Base-by-base conservation (phyloP, 2,113 vertebrate species). In the Azemiops feae region DNA sequence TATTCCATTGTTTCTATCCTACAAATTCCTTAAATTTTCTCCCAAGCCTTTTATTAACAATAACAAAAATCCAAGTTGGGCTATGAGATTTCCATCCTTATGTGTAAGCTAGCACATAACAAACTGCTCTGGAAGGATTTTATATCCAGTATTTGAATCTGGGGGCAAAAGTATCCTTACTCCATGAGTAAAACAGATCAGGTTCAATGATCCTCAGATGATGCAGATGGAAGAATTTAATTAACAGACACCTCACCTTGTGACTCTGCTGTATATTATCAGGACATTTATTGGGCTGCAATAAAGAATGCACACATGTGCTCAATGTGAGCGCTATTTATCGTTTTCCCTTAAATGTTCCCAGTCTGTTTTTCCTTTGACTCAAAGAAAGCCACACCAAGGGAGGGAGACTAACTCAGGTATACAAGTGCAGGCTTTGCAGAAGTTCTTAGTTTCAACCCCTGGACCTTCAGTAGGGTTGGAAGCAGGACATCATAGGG, bases 231-330 rank as follows among this genome's bases (percentile, higher is more conserved):
- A 90, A 93, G 50, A 85, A 55, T 93, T 90, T 90, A 93, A 93
- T 93, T 93, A 93, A 60, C 92, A 93, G 88, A 93, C 89, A 30
- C 85, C 30, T 93, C 81, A 90, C 88, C 74, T 54, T 18, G 30
- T 85, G 74, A 58, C 45, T 89, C 54, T 57, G 53, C 60, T 93
- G 69, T 93, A 90, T 90, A 88, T 90, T 93, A 86, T 89, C 88
- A 55, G 88, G 92, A 90, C 88, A 93, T 93, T 90, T 93, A 93
- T 85, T 90, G 88, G 88, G 39, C 74, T 89, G 88, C 74, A 89
- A 60, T 93, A 93, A 93, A 93, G 30, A 54, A 12, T 39, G 50
- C 53, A 58, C 69, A 90, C 69, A 30, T 93, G 74, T 18, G 5
- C 11, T 23, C 43, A 86, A 58, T 54, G 47, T 89, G 92, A 81